Percentiles rank a stretch among this genome's conserved stretches.
phyloP scores from a whole-genome alignment of 2,113 vertebrate genomes.

The Ophiodon elongatus region DNA sequence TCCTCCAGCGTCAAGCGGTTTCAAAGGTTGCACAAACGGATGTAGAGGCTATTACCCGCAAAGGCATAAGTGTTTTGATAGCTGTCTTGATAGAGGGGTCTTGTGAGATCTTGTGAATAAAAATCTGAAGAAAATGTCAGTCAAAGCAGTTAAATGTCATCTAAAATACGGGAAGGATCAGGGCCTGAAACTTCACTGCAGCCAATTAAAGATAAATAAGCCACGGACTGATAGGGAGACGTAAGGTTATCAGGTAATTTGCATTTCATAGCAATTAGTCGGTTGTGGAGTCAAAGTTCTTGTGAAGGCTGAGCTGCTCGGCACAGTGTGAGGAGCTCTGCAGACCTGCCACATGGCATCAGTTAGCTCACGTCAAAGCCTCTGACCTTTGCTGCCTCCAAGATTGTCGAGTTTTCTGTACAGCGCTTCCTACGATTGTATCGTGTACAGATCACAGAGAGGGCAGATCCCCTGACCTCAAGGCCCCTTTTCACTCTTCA shows the following conservation, averaged over 20 bases:
- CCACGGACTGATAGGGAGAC: constrained; percentile 51
- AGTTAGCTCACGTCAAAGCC: constrained; percentile 69
- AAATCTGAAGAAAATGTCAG: constrained; percentile 74
- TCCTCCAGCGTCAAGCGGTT: constrained; percentile 62
- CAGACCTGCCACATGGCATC: constrained; percentile 66
- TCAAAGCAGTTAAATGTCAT: constrained; percentile 79
- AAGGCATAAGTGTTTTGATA: constrained; percentile 68
- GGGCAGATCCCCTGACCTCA: constrained; percentile 62
- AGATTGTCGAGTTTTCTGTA: constrained; percentile 42
- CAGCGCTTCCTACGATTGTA: constrained; percentile 38
- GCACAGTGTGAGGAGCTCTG: constrained; percentile 36
- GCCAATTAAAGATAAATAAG: constrained; percentile 79
- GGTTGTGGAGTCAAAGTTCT: constrained; percentile 36
- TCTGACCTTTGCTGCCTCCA: constrained; percentile 72
- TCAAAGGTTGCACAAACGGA: constrained; percentile 71
- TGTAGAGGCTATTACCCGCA: constrained; percentile 55
- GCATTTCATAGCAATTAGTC: constrained; percentile 77
- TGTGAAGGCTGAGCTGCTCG: constrained; percentile 59
- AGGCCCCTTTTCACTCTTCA: constrained; percentile 7
- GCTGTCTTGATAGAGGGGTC: constrained; percentile 55
- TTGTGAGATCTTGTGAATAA: constrained; percentile 57
- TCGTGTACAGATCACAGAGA: constrained; percentile 56
- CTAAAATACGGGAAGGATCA: constrained; percentile 52
- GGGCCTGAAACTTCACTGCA: constrained; percentile 49
- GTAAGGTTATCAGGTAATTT: constrained; percentile 71